phyloP scores from a whole-genome alignment of 2,797 vertebrate species.

The Enteromius trimaculatus region DNA sequence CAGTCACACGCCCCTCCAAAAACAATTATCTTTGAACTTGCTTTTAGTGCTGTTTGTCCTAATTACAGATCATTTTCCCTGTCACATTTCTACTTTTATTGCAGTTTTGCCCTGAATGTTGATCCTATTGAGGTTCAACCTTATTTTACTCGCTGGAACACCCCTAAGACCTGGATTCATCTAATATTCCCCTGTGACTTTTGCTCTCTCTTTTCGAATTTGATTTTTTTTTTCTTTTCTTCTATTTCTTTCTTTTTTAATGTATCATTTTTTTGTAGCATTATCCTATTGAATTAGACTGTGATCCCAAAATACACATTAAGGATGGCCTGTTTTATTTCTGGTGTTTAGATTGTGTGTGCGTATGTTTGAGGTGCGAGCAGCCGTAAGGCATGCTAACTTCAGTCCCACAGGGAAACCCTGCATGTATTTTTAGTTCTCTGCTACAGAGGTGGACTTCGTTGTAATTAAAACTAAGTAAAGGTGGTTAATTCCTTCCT shows the following conservation, averaged over 20 bases:
- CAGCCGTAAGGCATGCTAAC: constrained; percentile 67
- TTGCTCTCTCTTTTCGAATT: constrained; percentile 58
- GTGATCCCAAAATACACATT: constrained; percentile 72
- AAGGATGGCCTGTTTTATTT: constrained; percentile 77
- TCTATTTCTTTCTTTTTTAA: constrained; percentile 50
- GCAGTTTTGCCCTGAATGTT: constrained; percentile 71
- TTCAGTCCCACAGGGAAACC: constrained; percentile 65
- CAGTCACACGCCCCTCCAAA: constrained; percentile 70
- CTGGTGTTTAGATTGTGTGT: constrained; percentile 55
- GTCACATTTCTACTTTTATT: constrained; percentile 68
- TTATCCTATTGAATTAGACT: constrained; percentile 73
- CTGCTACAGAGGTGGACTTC: constrained; percentile 71
- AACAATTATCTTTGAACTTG: constrained; percentile 76
- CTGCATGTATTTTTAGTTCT: constrained; percentile 70
- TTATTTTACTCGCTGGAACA: constrained; percentile 70
- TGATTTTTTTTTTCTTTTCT: constrained; percentile 58
- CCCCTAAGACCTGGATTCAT: constrained; percentile 73
- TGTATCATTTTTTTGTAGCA: constrained; percentile 60
- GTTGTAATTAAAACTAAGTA: constrained; percentile 73
- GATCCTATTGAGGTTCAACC: constrained; percentile 72
- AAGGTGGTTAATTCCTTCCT: constrained; percentile 72
- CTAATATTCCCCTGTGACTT: constrained; percentile 61
- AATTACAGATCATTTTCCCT: constrained; percentile 73
- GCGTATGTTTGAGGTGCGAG: constrained; percentile 51
- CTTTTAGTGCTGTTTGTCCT: constrained; percentile 80